Evolutionary conservation across 1,140 invertebrate genomes (phyloP).

Genomic region (Pachypeltis micranthus): DNA sequence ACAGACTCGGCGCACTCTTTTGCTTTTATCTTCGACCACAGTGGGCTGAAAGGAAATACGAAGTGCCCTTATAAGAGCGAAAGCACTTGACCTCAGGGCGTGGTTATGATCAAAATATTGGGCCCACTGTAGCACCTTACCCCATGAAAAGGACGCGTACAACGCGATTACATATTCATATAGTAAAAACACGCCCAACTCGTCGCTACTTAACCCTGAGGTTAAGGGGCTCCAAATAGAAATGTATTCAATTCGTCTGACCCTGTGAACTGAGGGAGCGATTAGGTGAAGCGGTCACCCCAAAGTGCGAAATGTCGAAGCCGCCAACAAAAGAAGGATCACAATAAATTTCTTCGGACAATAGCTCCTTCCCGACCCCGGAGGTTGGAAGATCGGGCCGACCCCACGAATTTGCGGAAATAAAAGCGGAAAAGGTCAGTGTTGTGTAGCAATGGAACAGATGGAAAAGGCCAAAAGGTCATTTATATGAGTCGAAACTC

Average conservation of each 20-base stretch:
- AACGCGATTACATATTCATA: not conserved
- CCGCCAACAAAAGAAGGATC: not conserved
- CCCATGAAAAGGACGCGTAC: not conserved
- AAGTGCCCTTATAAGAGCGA: too few relatives aligned
- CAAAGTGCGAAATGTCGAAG: not conserved
- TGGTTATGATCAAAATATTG: slow-evolving; percentile 10
- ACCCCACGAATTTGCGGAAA: slow-evolving; percentile 7
- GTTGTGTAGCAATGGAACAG: not conserved
- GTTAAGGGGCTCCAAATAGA: slow-evolving; percentile 4
- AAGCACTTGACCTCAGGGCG: slow-evolving; percentile 3
- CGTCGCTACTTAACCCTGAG: not conserved
- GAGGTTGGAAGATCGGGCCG: not conserved
- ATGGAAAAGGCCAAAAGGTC: slow-evolving; percentile 1
- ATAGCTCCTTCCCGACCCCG: too few relatives aligned
- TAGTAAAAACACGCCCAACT: not conserved
- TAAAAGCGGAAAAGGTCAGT: slow-evolving; percentile 5
- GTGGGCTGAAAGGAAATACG: too few relatives aligned
- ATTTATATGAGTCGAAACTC: not conserved
- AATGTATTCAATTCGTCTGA: slow-evolving; percentile 9
- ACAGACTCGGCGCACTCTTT: too few relatives aligned
- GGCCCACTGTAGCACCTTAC: not conserved
- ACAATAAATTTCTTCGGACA: not conserved
- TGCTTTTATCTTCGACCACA: too few relatives aligned
- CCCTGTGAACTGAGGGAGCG: not conserved
- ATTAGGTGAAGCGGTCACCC: slow-evolving; percentile 7